Evolutionary conservation across 2,113 vertebrate genomes (phyloP), one percentile per base, ranked within the genome.

Genomic region (Alaudala cheleensis): DNA sequence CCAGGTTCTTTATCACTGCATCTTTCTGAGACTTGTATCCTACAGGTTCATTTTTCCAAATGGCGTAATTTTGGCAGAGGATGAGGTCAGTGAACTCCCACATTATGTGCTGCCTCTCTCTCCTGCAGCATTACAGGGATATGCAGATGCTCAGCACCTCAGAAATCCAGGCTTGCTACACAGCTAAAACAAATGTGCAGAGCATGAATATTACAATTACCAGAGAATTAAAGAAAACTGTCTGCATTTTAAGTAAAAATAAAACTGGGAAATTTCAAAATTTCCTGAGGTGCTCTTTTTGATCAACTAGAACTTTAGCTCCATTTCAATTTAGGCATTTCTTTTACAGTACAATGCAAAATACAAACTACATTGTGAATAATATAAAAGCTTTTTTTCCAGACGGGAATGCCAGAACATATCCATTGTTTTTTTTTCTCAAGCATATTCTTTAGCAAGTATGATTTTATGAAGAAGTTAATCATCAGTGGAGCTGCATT

Each of bases 221-320:
- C 37, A 65, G 62, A 50, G 26, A 84, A 89, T 42, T 91, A 2
- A 62, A 81, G 72, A 58, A 88, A 62, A 80, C 25, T 44, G 49
- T 79, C 66, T 82, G 84, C 53, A 74, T 78, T 91, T 69, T 67
- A 91, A 95, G 61, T 40, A 69, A 89, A 92, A 82, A 91, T 67
- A 65, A 95, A 94, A 86, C n/a, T 9, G 57, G 15, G 62, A 85
- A 82, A 76, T 92, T 92, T 91, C 34, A 65, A 58, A 76, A 85
- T 87, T 92, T 92, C 91, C 95, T 78, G 73, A 92, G 94, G 87
- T 93, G 76, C 13, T 90, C 67, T 71, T 96, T 96, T 90, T 92
- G 64, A 95, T 96, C 88, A 90, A 51, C 73, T 73, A 83, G 62
- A 90, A 70, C 47, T 73, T 77, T 86, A 86, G 85, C 86, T 95